Evolutionary conservation across 2,113 vertebrate species (phyloP).

Genomic region (Antennarius striatus): DNA sequence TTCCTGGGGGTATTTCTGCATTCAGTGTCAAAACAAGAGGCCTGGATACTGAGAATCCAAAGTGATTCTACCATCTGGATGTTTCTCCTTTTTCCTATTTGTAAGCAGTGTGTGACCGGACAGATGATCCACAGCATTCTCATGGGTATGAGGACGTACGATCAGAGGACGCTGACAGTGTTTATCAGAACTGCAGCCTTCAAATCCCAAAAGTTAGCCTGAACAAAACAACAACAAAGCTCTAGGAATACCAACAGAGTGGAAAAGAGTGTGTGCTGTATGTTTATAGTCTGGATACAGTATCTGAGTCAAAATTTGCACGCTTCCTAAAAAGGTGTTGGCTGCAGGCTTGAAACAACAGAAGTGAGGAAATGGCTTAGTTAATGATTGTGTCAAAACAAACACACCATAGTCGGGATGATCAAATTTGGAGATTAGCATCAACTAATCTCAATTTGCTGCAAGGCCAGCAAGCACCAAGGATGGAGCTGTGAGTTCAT

Average conservation of each 20-base stretch:
- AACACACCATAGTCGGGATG: conserved; percentile 29
- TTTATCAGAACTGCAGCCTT: conserved; percentile 38
- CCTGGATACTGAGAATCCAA: conserved; percentile 40
- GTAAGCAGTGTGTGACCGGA: conserved; percentile 45
- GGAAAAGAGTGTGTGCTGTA: background rate
- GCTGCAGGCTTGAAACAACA: conserved; percentile 16
- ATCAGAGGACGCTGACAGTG: conserved; percentile 33
- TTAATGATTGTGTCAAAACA: conserved; percentile 25
- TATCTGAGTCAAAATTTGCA: conserved; percentile 2
- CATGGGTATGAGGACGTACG: conserved; percentile 17
- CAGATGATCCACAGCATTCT: conserved; percentile 23
- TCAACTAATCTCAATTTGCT: conserved; percentile 23
- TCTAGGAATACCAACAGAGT: conserved; percentile 13
- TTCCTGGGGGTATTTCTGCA: conserved; percentile 36
- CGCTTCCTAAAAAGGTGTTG: conserved; percentile 11
- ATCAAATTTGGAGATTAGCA: conserved; percentile 6
- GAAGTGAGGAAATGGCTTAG: background rate
- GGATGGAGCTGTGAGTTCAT: background rate
- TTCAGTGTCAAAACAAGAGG: conserved; percentile 52
- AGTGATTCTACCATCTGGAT: conserved; percentile 60
- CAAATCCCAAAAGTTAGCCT: conserved; percentile 8
- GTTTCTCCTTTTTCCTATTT: conserved; percentile 35
- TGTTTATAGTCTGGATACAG: conserved; percentile 3
- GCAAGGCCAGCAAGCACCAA: conserved; percentile 10
- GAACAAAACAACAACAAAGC: conserved; percentile 33